These are phyloP conservation scores for Paraescarpia echinospica DNA, from an alignment of 1,140 invertebrate species.

Conservation along the genomic window DNA sequence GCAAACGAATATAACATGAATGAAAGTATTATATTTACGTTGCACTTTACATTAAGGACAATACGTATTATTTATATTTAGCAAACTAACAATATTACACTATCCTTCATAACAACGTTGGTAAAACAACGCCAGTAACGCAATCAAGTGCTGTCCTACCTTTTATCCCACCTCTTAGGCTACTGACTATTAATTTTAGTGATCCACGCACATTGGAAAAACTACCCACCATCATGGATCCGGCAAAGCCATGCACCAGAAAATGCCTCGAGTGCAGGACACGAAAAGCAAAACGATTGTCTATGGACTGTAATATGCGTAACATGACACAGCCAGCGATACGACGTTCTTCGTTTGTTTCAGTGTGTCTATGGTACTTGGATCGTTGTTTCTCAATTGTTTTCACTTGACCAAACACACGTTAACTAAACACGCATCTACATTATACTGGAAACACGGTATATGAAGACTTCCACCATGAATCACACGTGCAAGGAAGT, in stretches of 20 bases:
- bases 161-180: too few relatives aligned
- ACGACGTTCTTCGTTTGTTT: neutral
- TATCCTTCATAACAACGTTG: neutral
- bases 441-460: neutral
- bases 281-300: neutral
- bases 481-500: neutral
- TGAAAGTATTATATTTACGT: neutral
- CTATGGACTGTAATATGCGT: neutral
- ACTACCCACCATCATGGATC: too few relatives aligned
- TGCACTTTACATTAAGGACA: neutral
- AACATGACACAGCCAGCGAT: neutral
- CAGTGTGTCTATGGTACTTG: neutral
- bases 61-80: too few relatives aligned
- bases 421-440: neutral
- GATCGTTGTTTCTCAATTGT: neutral
- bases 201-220: too few relatives aligned
- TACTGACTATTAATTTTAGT: too few relatives aligned
- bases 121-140: neutral
- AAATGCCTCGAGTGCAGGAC: too few relatives aligned
- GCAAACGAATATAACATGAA: neutral
- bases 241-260: too few relatives aligned
- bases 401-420: neutral
- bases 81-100: neutral
- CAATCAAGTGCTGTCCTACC: neutral
- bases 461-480: neutral